A percentile compares a stretch with the other conserved stretches of the same genome.
Evolutionary conservation across 2,888 invertebrate species (phyloP).

Genomic region (Tenthredo mesomela): DNA sequence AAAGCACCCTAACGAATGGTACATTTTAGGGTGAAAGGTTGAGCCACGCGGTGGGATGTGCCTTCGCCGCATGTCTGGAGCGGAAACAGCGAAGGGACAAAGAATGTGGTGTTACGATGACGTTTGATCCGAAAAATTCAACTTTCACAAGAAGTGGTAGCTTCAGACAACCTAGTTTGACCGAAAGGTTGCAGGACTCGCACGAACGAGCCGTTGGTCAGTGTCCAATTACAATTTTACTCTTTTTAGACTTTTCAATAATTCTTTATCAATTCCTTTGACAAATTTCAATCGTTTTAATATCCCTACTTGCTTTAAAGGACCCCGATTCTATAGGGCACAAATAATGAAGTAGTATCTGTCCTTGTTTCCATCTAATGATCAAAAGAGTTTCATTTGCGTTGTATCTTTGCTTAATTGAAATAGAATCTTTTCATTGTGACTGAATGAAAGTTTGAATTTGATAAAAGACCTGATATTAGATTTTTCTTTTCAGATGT

Average conservation of each 20-base stretch:
- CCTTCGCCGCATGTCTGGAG: conserved; percentile 98
- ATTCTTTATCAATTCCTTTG: background rate
- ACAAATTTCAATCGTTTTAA: background rate
- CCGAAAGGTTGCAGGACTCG: conserved; percentile 83
- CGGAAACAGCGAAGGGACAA: conserved; percentile 98
- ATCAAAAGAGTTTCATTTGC: background rate
- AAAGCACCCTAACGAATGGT: background rate
- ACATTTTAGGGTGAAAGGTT: conserved; percentile 91
- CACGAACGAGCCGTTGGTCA: conserved; percentile 82
- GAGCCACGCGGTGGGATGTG: conserved; percentile 99
- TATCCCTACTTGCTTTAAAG: background rate
- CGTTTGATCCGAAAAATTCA: conserved; percentile 92
- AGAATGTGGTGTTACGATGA: conserved; percentile 96
- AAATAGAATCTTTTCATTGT: background rate
- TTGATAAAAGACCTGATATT: background rate
- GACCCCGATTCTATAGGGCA: background rate
- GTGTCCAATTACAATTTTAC: conserved; percentile 56
- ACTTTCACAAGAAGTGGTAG: conserved; percentile 96
- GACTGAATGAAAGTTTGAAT: background rate
- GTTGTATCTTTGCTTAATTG: background rate
- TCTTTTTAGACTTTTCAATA: background rate
- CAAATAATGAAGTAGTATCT: background rate
- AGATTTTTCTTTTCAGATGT: conserved; percentile 69
- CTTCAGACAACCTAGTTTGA: conserved; percentile 91
- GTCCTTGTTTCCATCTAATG: background rate